Base-by-base conservation (phyloP, 2,797 vertebrate genomes). In the Silurus lanzhouensis region DNA sequence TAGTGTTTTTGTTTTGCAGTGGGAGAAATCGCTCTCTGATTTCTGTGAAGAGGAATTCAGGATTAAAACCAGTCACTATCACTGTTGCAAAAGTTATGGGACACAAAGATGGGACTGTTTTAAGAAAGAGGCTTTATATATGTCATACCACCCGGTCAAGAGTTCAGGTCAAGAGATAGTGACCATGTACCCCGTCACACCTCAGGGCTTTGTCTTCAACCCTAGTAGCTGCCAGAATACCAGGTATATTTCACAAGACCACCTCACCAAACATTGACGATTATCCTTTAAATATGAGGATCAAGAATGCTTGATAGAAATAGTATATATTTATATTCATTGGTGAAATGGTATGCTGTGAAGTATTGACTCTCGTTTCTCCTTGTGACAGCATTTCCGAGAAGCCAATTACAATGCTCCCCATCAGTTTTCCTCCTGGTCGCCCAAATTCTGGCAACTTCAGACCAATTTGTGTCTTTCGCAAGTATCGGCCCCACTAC, bases 401-500 rank as follows among this genome's bases (percentile, higher is more conserved):
- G 55, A 15, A 58, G 25, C n/a, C 5, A 38, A 25, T 52, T 10
- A 14, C 17, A 83, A 52, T 48, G 2, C 38, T 19, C 25, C 19
- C 91, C 84, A 89, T 94, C 77, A 84, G 0, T 78, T 96, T 96
- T 87, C 95, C 95, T 44, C 95, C 90, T 8, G 95, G 93, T 72
- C 90, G 86, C 13, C 95, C 95, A 2, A 91, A 88, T 0, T 74
- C 88, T 12, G 80, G 81, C 8, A 89, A 88, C 81, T 90, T 95
- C n/a, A 20, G 77, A 3, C 81, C 83, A 0, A 31, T 95, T 83
- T 96, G 95, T 70, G 2, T 3, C 1, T 84, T 91, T 83, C 92
- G 72, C 75, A 92, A 91, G 68, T 48, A 84, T 1, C 92, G 94
- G 0, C 93, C 93, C 0, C 46, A 84, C 17, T 94, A 93, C 70